These are phyloP conservation scores for Falco rusticolus DNA, from an alignment of 2,797 vertebrate species.

Conservation along the genomic window DNA sequence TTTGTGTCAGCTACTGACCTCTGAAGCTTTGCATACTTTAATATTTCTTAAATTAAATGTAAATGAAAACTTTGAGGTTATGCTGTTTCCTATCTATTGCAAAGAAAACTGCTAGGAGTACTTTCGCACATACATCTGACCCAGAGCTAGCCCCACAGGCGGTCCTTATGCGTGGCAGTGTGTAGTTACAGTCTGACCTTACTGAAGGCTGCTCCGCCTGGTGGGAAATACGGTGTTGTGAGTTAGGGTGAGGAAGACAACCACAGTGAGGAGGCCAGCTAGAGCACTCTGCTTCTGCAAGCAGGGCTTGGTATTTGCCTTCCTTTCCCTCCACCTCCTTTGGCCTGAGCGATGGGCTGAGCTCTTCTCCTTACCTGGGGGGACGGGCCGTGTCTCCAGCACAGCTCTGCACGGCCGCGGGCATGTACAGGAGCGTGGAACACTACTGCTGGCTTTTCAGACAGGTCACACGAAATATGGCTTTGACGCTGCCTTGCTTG, in stretches of 20 bases:
- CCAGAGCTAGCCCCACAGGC: neutral
- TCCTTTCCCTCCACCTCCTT: neutral
- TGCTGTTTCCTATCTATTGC: neutral
- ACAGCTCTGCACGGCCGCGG: accelerated
- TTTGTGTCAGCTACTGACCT: neutral
- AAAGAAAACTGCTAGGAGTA: neutral
- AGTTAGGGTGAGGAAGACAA: neutral
- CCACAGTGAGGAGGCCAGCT: neutral
- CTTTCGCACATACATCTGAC: neutral
- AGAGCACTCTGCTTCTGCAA: neutral
- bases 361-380: neutral
- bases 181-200: accelerated
- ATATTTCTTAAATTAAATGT: neutral
- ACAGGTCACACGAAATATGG: accelerated
- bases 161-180: accelerated
- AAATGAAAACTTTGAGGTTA: neutral
- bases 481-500: no score
- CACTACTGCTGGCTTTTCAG: neutral
- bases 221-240: accelerated
- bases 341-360: neutral
- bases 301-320: accelerated
- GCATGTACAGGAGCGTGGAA: accelerated
- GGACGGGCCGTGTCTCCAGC: neutral
- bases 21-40: neutral
- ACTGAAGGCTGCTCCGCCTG: neutral